Conservation (phyloP, 2,888 invertebrate genomes). For the Cantharis rufa region DNA sequence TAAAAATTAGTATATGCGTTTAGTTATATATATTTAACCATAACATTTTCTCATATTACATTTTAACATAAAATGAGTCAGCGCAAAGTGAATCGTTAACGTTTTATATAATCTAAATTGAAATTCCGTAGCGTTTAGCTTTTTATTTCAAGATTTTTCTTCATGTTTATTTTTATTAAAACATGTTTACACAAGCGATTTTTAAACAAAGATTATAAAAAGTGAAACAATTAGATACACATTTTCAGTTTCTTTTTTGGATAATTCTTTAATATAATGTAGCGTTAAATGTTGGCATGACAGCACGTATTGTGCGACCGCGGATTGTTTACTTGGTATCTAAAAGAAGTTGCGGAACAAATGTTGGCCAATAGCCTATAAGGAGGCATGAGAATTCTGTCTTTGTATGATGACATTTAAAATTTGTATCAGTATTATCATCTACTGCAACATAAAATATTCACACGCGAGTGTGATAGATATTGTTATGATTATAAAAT, state of each 20-base stretch:
- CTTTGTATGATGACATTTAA: constrained; percentile 40
- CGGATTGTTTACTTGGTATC: constrained; percentile 26
- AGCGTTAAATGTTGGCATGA: constrained; percentile 31
- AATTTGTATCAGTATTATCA: background rate
- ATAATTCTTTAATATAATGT: constrained; percentile 19
- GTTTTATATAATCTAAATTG: constrained; percentile 44
- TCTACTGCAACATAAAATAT: background rate
- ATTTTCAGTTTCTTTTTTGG: constrained; percentile 21
- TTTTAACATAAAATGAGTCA: constrained; percentile 17
- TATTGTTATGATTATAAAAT: background rate
- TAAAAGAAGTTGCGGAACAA: constrained; percentile 48
- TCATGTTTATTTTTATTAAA: constrained; percentile 30
- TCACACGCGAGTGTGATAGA: background rate
- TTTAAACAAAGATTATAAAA: constrained; percentile 23
- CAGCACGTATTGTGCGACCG: constrained; percentile 30
- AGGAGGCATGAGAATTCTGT: constrained; percentile 52
- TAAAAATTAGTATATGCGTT: background rate
- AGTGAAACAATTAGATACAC: constrained; percentile 27
- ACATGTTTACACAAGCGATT: constrained; percentile 31
- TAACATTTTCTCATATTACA: constrained; percentile 15
- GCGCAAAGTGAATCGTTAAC: constrained; percentile 10
- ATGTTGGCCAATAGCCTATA: constrained; percentile 51
- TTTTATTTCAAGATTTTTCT: constrained; percentile 17
- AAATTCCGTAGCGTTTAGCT: constrained; percentile 30
- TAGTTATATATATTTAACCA: constrained; percentile 12